These are phyloP conservation scores for Pachypsylla venusta DNA, from an alignment of 1,140 invertebrate genomes.

Conservation along the genomic window DNA sequence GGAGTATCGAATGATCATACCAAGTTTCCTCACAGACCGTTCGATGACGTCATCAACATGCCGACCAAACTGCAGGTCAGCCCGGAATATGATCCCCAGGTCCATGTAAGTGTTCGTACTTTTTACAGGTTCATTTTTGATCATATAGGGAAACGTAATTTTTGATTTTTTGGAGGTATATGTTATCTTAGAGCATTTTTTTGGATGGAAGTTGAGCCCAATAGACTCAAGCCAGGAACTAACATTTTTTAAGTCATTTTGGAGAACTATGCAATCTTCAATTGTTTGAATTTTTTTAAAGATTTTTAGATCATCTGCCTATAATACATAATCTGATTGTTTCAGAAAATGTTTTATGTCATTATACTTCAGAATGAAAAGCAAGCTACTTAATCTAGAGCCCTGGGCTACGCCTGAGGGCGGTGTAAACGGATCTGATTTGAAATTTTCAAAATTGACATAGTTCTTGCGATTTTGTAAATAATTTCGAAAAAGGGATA, in stretches of 20 bases:
- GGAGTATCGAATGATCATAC: no score
- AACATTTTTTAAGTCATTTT: not conserved
- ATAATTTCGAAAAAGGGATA: not conserved
- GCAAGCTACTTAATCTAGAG: not conserved
- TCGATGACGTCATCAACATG: no score
- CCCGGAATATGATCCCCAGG: no score
- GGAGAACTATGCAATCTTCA: not conserved
- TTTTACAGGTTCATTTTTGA: no score
- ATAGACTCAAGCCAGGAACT: not conserved
- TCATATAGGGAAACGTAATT: no score
- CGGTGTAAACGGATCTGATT: not conserved
- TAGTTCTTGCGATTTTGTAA: not conserved
- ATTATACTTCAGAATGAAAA: conserved; percentile 2
- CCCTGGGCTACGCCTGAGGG: not conserved
- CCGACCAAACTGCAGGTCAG: no score
- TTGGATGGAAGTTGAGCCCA: not conserved
- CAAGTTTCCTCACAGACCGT: no score
- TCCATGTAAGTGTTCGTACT: no score
- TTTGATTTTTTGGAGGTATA: no score
- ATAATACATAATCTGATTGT: not conserved
- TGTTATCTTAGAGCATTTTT: no score
- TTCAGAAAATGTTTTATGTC: not conserved
- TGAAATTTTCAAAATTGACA: not conserved
- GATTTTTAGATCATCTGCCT: conserved; percentile 3
- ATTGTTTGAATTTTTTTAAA: not conserved